These are phyloP conservation scores for Brachyhypopomus gauderio DNA, from an alignment of 2,113 vertebrate genomes.

Conservation along the genomic window DNA sequence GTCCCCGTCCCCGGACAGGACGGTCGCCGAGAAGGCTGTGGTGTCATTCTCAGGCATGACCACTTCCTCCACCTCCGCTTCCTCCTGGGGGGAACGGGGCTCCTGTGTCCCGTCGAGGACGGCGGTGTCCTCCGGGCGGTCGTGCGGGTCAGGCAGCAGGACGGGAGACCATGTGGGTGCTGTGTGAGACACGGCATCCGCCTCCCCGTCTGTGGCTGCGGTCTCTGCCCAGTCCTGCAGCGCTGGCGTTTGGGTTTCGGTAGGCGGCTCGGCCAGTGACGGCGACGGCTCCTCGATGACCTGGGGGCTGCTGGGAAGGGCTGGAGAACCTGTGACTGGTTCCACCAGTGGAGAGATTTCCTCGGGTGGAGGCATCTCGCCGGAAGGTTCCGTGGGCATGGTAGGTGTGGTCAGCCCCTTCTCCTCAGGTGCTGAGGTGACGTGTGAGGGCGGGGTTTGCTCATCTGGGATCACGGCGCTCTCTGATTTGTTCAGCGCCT, in stretches of 20 bases:
- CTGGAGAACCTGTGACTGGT: slow-evolving; percentile 57
- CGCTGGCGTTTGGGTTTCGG: slow-evolving; percentile 55
- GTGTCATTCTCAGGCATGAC: slow-evolving; percentile 79
- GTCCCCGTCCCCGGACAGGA: slow-evolving; percentile 93
- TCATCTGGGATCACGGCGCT: slow-evolving; percentile 33
- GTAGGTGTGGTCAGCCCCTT: slow-evolving; percentile 24
- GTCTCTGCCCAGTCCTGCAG: slow-evolving; percentile 55
- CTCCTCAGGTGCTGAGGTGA: slow-evolving; percentile 49
- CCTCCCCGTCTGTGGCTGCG: slow-evolving; percentile 72
- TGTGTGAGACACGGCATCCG: slow-evolving; percentile 63
- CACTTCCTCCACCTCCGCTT: slow-evolving; percentile 52
- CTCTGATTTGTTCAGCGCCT: slow-evolving; percentile 32
- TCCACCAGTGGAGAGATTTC: slow-evolving; percentile 49
- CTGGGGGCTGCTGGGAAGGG: slow-evolving; percentile 51
- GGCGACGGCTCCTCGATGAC: slow-evolving; percentile 53
- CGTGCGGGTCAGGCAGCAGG: slow-evolving; percentile 39
- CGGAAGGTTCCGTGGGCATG: not conserved
- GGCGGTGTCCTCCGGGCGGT: slow-evolving; percentile 63
- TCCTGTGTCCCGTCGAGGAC: slow-evolving; percentile 60
- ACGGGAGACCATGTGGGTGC: slow-evolving; percentile 59
- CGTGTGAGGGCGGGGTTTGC: slow-evolving; percentile 48
- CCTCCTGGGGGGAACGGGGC: slow-evolving; percentile 72
- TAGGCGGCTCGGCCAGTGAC: slow-evolving; percentile 60
- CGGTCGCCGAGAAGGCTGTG: slow-evolving; percentile 81
- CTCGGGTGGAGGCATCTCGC: slow-evolving; percentile 51